phyloP scores from a whole-genome alignment of 1,140 invertebrate species.

The Diorhabda carinulata region DNA sequence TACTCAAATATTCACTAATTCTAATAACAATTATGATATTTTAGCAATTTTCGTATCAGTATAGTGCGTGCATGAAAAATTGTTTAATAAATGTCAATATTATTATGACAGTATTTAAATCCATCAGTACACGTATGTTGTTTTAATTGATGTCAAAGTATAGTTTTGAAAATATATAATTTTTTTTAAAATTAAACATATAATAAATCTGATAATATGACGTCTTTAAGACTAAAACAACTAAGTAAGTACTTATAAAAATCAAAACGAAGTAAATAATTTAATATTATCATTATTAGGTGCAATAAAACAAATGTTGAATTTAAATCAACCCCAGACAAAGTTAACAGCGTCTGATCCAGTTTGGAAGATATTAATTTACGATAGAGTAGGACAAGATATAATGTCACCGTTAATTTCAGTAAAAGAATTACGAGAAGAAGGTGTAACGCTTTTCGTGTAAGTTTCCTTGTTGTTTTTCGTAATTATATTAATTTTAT shows the following conservation, averaged over 20 bases:
- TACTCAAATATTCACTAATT: no score
- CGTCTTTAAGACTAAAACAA: slow-evolving; percentile 59
- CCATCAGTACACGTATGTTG: no score
- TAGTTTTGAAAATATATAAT: no score
- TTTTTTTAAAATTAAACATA: no score
- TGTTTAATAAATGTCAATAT: no score
- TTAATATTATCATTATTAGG: slow-evolving; percentile 51
- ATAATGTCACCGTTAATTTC: slow-evolving; percentile 96
- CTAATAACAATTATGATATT: no score
- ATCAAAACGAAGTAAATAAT: slow-evolving; percentile 19
- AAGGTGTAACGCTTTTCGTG: slow-evolving; percentile 97
- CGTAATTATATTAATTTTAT: neutral
- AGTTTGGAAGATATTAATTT: slow-evolving; percentile 93
- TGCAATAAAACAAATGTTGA: slow-evolving; percentile 91
- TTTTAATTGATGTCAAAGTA: no score
- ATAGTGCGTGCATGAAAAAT: no score
- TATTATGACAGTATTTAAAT: no score
- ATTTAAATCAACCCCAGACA: slow-evolving; percentile 77
- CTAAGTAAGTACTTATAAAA: slow-evolving; percentile 56
- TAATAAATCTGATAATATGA: neutral
- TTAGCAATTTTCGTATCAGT: no score
- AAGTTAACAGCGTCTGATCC: slow-evolving; percentile 77
- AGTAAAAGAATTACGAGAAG: slow-evolving; percentile 91
- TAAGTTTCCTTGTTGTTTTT: slow-evolving; percentile 55
- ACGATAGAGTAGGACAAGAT: slow-evolving; percentile 94